Conservation (phyloP, 2,113 vertebrate species). For the Saguinus midas region DNA sequence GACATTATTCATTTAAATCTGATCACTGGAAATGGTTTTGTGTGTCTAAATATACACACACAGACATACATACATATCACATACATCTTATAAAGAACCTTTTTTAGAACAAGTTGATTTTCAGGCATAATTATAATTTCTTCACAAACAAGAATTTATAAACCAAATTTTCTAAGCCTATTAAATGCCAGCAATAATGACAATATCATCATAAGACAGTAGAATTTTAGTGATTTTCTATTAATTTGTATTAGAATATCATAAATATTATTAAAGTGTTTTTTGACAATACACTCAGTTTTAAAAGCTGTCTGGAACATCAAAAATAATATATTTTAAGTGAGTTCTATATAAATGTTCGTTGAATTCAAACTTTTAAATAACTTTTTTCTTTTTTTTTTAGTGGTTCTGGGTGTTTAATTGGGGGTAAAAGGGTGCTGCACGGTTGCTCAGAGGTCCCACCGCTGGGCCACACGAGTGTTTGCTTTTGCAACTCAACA, state of each 20-base stretch:
- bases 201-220: not conserved
- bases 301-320: conserved; percentile 80
- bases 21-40: not conserved
- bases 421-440: conserved; percentile 9
- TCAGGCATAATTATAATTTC: not conserved
- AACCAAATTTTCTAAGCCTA: conserved; percentile 41
- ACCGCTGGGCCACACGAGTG: not conserved
- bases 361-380: conserved; percentile 85
- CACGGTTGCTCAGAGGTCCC: not conserved
- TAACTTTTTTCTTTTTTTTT: conserved; percentile 52
- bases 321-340: conserved; percentile 80
- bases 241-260: conserved; percentile 81
- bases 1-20: not conserved
- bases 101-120: conserved; percentile 5
- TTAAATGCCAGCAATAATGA: conserved; percentile 51
- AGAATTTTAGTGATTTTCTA: conserved; percentile 66
- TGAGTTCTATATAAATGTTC: conserved; percentile 81
- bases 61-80: not conserved
- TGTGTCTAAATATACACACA: not conserved
- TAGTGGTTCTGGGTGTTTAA: conserved; percentile 74
- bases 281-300: conserved; percentile 70
- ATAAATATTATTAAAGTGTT: conserved; percentile 71
- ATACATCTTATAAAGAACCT: not conserved
- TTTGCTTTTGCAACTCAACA: conserved; percentile 17
- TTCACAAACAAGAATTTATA: conserved; percentile 19